A percentile compares a stretch with the other conserved stretches of the same genome.
Conservation (phyloP, 2,888 invertebrate species). For the Meta bourneti region DNA sequence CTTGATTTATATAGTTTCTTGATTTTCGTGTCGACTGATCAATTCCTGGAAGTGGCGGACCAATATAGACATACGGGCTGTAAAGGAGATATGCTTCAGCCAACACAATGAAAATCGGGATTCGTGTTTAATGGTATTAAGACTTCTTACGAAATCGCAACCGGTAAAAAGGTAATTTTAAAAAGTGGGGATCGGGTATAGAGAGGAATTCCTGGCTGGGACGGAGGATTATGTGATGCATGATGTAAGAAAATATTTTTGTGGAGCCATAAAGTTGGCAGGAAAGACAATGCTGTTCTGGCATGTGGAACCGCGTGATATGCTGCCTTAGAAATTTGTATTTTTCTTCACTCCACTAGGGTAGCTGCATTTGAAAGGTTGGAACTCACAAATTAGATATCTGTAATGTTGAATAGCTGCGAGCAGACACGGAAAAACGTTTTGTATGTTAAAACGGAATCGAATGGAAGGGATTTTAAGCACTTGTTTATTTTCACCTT, state of each 20-base stretch:
- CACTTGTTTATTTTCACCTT: background rate
- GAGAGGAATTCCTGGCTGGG: background rate
- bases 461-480: background rate
- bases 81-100: constrained; percentile 58
- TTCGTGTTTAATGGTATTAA: constrained; percentile 21
- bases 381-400: background rate
- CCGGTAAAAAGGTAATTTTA: constrained; percentile 32
- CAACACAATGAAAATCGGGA: constrained; percentile 59
- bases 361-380: background rate
- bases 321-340: too few species aligned
- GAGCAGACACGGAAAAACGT: background rate
- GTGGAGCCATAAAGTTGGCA: background rate
- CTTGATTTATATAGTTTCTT: constrained; percentile 52
- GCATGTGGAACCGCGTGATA: background rate
- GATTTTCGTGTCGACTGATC: constrained; percentile 13
- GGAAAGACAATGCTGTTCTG: constrained; percentile 13
- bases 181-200: background rate
- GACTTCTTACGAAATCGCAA: constrained; percentile 24
- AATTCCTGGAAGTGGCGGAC: constrained; percentile 22
- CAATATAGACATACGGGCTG: background rate
- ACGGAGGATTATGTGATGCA: constrained; percentile 26
- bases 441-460: constrained; percentile 21
- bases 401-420: background rate
- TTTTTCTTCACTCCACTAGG: background rate
- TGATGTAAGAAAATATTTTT: constrained; percentile 34